Percentiles rank a stretch among this genome's conserved stretches.
These are phyloP conservation scores for Percopsis transmontana DNA, from an alignment of 2,113 vertebrate genomes.

Conservation along the genomic window DNA sequence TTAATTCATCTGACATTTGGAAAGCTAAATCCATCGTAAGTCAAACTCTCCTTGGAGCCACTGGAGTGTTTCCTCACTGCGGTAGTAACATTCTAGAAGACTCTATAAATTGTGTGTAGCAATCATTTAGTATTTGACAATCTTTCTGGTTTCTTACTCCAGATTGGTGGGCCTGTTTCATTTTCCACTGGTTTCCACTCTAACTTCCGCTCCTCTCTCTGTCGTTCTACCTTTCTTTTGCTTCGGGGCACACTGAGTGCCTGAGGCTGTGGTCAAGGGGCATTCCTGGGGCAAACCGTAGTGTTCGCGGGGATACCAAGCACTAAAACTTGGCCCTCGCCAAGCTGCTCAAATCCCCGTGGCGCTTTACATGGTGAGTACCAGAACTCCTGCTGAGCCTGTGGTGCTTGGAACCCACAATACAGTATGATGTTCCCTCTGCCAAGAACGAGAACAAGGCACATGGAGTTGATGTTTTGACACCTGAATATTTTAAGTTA, in stretches of 20 bases:
- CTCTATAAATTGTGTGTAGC: background rate
- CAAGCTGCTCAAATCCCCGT: slow-evolving; percentile 67
- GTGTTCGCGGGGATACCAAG: slow-evolving; percentile 58
- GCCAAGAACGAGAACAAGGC: slow-evolving; percentile 28
- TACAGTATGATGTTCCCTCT: slow-evolving; percentile 38
- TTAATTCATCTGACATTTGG: background rate
- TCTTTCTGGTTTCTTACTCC: too few species aligned
- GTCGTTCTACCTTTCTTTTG: slow-evolving; percentile 38
- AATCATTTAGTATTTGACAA: too few species aligned
- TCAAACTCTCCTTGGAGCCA: background rate
- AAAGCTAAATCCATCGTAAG: background rate
- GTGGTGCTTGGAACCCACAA: slow-evolving; percentile 63
- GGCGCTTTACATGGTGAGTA: slow-evolving; percentile 70
- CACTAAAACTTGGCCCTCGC: slow-evolving; percentile 65
- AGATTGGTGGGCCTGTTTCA: too few species aligned
- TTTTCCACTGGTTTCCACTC: slow-evolving; percentile 13
- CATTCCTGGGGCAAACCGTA: slow-evolving; percentile 72
- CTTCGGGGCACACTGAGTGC: slow-evolving; percentile 41
- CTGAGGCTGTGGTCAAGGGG: slow-evolving; percentile 65
- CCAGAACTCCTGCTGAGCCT: slow-evolving; percentile 73
- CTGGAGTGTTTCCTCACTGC: background rate
- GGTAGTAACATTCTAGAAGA: slow-evolving; percentile 9
- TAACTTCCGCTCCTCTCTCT: slow-evolving; percentile 20
- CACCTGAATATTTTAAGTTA: slow-evolving; percentile 40
- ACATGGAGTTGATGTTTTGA: slow-evolving; percentile 32